These are phyloP conservation scores for Oreotragus oreotragus DNA, from an alignment of 2,113 vertebrate genomes.

Conservation along the genomic window DNA sequence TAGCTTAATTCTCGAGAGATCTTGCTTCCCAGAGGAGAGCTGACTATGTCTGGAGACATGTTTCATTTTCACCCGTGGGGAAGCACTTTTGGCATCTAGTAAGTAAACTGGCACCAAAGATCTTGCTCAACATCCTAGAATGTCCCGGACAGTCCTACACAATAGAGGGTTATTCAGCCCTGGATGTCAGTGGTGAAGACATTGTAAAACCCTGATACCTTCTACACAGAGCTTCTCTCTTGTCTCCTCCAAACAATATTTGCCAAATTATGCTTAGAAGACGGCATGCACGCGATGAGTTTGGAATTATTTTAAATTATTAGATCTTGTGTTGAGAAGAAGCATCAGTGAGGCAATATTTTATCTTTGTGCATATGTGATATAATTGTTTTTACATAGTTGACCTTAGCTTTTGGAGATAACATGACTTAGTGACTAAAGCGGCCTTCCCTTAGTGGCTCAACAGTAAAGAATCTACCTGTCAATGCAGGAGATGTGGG, in stretches of 20 bases:
- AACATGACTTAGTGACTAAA: not conserved
- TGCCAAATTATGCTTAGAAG: not conserved
- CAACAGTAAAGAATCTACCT: not conserved
- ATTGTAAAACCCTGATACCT: no score
- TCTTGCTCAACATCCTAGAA: not conserved
- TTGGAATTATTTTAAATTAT: not conserved
- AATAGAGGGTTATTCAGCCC: not conserved
- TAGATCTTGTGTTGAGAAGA: not conserved
- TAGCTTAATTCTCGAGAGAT: not conserved
- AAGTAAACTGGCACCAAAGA: not conserved
- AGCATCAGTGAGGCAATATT: not conserved
- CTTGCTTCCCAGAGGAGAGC: not conserved
- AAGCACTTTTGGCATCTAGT: not conserved
- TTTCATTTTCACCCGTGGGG: not conserved
- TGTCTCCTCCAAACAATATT: not conserved
- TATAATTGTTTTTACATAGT: not conserved
- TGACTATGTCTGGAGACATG: not conserved
- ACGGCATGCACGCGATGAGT: rapidly evolving
- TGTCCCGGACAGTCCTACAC: rapidly evolving
- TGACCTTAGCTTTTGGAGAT: not conserved
- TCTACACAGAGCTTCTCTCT: not conserved
- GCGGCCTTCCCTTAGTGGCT: not conserved
- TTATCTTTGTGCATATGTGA: not conserved
- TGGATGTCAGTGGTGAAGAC: not conserved
- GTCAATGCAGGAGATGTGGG: not conserved